These are phyloP conservation scores for Drosophila neotestacea DNA, from an alignment of 2,888 invertebrate species.

Conservation along the genomic window DNA sequence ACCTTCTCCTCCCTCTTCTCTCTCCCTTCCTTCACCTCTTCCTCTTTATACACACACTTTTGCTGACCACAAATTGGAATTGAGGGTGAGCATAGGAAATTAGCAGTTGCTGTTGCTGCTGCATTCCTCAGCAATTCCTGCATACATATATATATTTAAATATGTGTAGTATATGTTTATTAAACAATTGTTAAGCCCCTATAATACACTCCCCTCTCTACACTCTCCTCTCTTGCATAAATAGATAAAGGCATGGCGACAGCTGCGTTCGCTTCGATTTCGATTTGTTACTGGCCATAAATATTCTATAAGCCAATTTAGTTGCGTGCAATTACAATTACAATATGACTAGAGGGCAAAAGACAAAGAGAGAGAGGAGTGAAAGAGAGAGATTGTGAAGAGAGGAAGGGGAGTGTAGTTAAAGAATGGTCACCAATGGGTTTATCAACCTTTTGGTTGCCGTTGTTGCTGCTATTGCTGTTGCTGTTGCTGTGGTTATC, in stretches of 20 bases:
- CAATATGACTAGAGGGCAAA: conserved; percentile 33
- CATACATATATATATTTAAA: conserved; percentile 12
- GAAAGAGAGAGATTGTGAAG: not conserved
- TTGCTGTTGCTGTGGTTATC: conserved; percentile 68
- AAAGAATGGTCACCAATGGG: conserved; percentile 51
- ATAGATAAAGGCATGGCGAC: conserved; percentile 28
- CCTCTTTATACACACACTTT: not conserved
- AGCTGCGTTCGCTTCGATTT: conserved; percentile 52
- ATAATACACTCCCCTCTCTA: not conserved
- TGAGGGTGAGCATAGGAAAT: conserved; percentile 29
- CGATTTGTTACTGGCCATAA: conserved; percentile 51
- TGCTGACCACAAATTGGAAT: conserved; percentile 42
- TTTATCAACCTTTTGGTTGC: conserved; percentile 70
- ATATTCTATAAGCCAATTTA: conserved; percentile 73
- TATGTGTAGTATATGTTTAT: conserved; percentile 9
- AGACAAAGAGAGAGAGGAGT: not conserved
- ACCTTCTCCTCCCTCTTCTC: not conserved
- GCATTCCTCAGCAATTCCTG: conserved; percentile 35
- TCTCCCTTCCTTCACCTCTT: not conserved
- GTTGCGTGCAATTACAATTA: conserved; percentile 67
- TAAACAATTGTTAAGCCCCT: conserved; percentile 39
- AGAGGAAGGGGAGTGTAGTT: not conserved
- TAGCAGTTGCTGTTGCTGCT: conserved; percentile 18
- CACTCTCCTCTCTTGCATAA: too few species aligned
- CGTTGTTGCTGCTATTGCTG: conserved; percentile 18